Evolutionary conservation across 2,797 vertebrate species (phyloP).

Genomic region (Hirundo rustica): DNA sequence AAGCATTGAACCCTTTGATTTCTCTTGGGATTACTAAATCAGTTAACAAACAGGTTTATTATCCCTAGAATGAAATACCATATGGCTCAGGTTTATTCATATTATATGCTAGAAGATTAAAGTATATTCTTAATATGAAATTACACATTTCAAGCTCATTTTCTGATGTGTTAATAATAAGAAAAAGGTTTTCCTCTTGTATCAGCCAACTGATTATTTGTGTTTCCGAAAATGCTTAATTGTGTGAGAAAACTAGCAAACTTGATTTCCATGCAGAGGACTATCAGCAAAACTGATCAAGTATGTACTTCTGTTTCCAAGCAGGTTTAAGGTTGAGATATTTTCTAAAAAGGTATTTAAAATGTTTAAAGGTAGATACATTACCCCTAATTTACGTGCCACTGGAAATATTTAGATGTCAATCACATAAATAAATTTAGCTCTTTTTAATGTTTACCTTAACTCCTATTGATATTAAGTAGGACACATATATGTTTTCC

Average conservation of each 20-base stretch:
- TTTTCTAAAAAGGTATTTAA: background rate
- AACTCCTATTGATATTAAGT: background rate
- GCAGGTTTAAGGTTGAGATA: background rate
- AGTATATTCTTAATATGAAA: background rate
- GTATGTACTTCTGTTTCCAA: background rate
- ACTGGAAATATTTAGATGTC: background rate
- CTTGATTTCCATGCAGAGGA: background rate
- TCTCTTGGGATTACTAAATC: constrained; percentile 14
- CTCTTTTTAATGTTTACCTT: background rate
- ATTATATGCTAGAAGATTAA: background rate
- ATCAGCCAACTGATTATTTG: background rate
- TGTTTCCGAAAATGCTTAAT: background rate
- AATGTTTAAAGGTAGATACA: background rate
- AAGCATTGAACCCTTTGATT: background rate
- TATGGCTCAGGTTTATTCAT: background rate
- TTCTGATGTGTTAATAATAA: background rate
- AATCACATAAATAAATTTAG: background rate
- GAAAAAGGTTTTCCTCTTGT: background rate
- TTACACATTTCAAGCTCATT: background rate
- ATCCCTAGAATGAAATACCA: background rate
- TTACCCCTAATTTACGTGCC: background rate
- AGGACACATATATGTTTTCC: background rate
- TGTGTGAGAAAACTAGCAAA: background rate
- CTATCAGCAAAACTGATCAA: background rate
- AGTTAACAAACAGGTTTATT: constrained; percentile 31